Base-by-base conservation (phyloP, 2,888 invertebrate species). In the Neria commutata region DNA sequence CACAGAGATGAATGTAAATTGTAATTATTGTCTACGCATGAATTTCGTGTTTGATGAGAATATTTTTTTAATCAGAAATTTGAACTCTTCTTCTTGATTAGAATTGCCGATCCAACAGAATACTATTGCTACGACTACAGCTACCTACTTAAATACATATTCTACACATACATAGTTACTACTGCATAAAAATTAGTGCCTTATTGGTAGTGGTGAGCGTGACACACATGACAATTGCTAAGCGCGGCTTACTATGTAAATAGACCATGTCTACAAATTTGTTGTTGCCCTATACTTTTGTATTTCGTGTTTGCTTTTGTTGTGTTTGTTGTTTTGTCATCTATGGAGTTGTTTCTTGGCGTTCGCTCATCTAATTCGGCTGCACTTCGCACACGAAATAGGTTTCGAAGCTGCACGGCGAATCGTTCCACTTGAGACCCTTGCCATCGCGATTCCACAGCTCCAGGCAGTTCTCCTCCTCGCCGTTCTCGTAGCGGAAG, bases 361-460 rank as follows among this genome's bases (percentile, higher is more conserved):
- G n/a, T 19, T 24, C 23, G 16, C 54, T 25, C 54, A 51, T 54
- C 63, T 62, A 73, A 62, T 72, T 78, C 59, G 79, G 75, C 65
- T 82, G 87, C 67, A 92, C 91, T 87, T 95, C 94, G 80, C 95
- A 95, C 56, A 95, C 91, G 82, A 95, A 95, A 83, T 86, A 95
- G 1, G 95, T 95, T 83, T 94, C 94, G 75, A 95, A 95, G 64
- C 93, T 94, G 81, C 95, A 95, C 0, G 95, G 94, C 0, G 94
- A 93, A 79, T 95, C 95, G 82, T 95, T 95, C 94, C 94, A 95
- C 77, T 93, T 94, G 14, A 95, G 84, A 0, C 94, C 95, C 78
- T 94, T 94, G 62, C 93, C 94, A 75, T 95, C 94, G 64, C 94
- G 86, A 83, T 95, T 82, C 94, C 94, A 94, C 21, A 94, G 84